Percentiles rank a stretch among this genome's conserved stretches.
phyloP scores from a whole-genome alignment of 2,888 invertebrate genomes.

The Caenorhabditis sp. region DNA sequence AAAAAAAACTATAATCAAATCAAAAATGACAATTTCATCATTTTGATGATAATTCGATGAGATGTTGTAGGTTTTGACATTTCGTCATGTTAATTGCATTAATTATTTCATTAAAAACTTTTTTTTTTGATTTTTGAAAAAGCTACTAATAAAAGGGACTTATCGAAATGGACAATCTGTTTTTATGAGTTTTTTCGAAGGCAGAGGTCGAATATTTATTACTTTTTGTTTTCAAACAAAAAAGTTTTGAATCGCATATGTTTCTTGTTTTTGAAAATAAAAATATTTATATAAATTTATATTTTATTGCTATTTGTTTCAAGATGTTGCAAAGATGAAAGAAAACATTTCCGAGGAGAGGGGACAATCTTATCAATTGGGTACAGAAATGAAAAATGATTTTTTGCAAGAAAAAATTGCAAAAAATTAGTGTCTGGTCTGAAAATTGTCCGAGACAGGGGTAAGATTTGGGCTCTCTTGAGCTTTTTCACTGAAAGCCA shows the following conservation, averaged over 20 bases:
- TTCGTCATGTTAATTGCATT: slow-evolving; percentile 1
- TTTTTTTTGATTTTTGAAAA: neutral
- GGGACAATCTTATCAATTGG: neutral
- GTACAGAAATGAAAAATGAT: neutral
- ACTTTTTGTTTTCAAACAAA: neutral
- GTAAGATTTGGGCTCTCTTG: too few species aligned
- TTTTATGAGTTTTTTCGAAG: neutral
- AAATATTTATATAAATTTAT: slow-evolving; percentile 1
- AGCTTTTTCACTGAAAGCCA: too few species aligned
- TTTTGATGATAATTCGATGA: slow-evolving; percentile 4
- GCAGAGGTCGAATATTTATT: neutral
- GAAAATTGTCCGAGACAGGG: too few species aligned
- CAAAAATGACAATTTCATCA: neutral
- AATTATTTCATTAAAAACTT: neutral
- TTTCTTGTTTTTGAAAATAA: slow-evolving; percentile 4
- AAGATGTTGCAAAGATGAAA: neutral
- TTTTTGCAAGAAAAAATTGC: neutral
- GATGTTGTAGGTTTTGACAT: neutral
- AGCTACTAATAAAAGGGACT: neutral
- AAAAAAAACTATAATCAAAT: slow-evolving; percentile 11
- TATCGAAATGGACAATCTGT: neutral
- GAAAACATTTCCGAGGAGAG: neutral
- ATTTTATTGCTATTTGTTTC: neutral
- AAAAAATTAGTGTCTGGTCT: too few species aligned
- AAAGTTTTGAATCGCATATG: neutral